Evolutionary conservation across 2,888 invertebrate species (phyloP).

Genomic region (Archips xylosteana): DNA sequence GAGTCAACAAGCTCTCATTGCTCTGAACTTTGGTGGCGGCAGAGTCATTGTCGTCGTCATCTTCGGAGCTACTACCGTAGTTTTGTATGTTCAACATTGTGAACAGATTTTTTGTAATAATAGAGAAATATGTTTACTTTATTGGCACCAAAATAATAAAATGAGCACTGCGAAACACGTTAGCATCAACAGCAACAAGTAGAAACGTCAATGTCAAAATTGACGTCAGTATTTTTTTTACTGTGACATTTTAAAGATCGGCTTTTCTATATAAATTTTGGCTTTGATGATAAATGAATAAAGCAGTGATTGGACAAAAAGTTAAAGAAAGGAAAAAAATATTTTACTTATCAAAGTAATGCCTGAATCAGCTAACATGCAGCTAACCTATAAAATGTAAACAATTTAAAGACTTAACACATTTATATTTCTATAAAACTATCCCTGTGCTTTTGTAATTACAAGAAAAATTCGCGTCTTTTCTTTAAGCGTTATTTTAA

Average conservation of each 20-base stretch:
- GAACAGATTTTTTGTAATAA: conserved; percentile 5
- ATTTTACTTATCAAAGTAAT: too few species aligned
- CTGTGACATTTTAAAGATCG: background rate
- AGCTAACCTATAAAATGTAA: too few species aligned
- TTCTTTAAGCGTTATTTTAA: conserved; percentile 13
- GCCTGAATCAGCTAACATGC: too few species aligned
- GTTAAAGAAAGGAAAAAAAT: too few species aligned
- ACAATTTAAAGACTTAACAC: too few species aligned
- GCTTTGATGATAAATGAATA: too few species aligned
- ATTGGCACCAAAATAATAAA: background rate
- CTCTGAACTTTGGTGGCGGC: conserved; percentile 69
- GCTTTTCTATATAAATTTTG: background rate
- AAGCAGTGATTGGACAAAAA: too few species aligned
- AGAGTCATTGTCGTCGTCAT: conserved; percentile 85
- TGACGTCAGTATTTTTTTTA: background rate
- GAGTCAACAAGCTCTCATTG: conserved; percentile 74
- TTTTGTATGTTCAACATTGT: conserved; percentile 90
- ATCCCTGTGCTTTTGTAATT: background rate
- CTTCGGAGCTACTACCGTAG: conserved; percentile 91
- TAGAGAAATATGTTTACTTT: background rate
- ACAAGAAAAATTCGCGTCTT: conserved; percentile 11
- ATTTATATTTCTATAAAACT: too few species aligned
- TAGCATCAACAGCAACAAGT: conserved; percentile 37
- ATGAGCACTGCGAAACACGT: conserved; percentile 16
- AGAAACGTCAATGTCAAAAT: conserved; percentile 16